Base-by-base conservation (phyloP, 2,113 vertebrate species). In the Furnarius figulus region DNA sequence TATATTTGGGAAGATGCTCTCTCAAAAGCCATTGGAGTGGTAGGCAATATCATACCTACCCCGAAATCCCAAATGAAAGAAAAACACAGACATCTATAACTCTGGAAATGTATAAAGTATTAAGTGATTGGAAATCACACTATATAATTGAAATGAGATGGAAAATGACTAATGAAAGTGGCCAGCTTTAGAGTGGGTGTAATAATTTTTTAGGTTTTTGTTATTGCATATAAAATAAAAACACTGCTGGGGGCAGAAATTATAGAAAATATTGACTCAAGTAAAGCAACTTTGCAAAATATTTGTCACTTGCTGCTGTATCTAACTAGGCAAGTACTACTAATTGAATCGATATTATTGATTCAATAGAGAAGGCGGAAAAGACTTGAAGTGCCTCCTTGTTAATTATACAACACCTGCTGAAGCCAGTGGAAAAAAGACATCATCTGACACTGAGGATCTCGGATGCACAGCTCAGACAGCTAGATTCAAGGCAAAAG, bases 111-210 rank as follows among this genome's bases (percentile, higher is more conserved):
- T 50, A 46, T 17, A 37, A 83, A 91, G 4, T 50, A 50, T 17
- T n/a, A 85, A 91, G 22, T 1, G 1, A 49, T 75, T 78, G 33
- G 49, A 96, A 96, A 87, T 88, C 68, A 75, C 37, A 75, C 68
- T 71, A 46, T 84, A 88, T 52, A 79, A 84, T 18, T 92, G 90
- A 94, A 93, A 92, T 27, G 52, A 81, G 80, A 93, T 65, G 21
- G 50, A 77, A 95, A 90, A 68, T 94, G 92, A 95, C 95, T 96
- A 95, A 95, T 68, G 47, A 79, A 86, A 86, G 93, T 85, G 80
- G 84, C 73, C 96, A 97, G 96, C 88, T 96, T 96, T 95, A 71
- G 79, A 92, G 92, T 95, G 88, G 96, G 96, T 1, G 93, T 86
- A 68, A 49, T 44, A 3, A 75, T 81, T 71, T 94, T 85, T 80